Evolutionary conservation across 2,888 invertebrate genomes (phyloP), one percentile per base, ranked within the genome.

Genomic region (Furcula furcula): DNA sequence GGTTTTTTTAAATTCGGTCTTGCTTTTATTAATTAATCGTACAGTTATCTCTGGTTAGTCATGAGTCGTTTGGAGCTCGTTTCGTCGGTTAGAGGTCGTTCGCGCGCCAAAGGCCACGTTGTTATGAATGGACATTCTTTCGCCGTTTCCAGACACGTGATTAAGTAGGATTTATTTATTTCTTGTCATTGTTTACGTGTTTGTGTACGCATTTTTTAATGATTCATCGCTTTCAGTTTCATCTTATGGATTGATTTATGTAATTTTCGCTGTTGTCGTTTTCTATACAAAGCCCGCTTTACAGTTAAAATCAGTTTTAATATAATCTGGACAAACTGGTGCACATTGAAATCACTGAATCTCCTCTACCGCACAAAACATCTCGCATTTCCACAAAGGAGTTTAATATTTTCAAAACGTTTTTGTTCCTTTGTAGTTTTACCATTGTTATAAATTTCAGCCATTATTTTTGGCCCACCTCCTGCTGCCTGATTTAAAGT

Each of bases 121-220:
- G 10, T 28, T 28, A 28, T 28, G 28, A 28, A 28, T 28, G 28
- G 18, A 28, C 18, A 18, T 18, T 28, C 28, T 28, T 28, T 18
- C 6, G 16, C 5, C 11, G 11, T 11, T 28, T 28, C 15, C 9
- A 28, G 16, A 7, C 7, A 28, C n/a, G 6, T 7, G 28, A 28
- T 16, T 7, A 10, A 13, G 25, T 25, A 4, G 2, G 25, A 25
- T 25, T 25, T 10, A 7, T 23, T 11, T 2, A 10, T 7, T 25
- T 2, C 6, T 14, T 14, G 26, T 22, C n/a, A 14, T 14, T 23
- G 23, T 23, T 5, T 7, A 12, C 6, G 11, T 23, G 23, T 23
- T 5, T 7, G 23, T 12, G 11, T 11, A 3, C 7, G n/a, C 9
- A 9, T 23, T 6, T 3, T 7, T 23, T 10, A 1, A 12, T 5